Evolutionary conservation across 2,888 invertebrate genomes (phyloP), one percentile per base, ranked within the genome.

Genomic region (Phyllotreta cruciferae): DNA sequence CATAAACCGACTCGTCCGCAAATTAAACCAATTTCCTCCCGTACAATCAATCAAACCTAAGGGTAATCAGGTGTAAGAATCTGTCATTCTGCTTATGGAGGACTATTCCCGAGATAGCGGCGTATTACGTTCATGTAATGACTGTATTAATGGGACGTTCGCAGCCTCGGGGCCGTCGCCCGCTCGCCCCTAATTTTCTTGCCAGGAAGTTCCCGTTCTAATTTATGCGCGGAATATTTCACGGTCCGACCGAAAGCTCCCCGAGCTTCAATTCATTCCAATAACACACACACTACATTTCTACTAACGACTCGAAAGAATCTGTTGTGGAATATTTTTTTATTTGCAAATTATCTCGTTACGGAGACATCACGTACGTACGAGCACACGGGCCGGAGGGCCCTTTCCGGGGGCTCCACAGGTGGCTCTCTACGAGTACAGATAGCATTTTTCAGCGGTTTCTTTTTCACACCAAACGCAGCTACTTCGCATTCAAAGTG

Each of bases 221-320:
- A 80, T 80, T 79, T 80, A 80, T 80, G 80, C 80, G 78, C 77
- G 73, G 75, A 77, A 79, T 79, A 78, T 78, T 79, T 78, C 77
- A 77, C 76, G 78, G 74, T 74, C 74, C 76, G 71, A 71, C 71
- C 73, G 68, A 74, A 24, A 24, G n/a, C 24, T 24, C 24, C 24
- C 24, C 24, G 24, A 24, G 24, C 24, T 24, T 24, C 24, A 24
- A 24, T 24, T 24, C 4, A 24, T 24, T 24, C 24, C 14, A 8
- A 24, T 45, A 24, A 24, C 35, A 49, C 24, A 49, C 7, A 49
- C 34, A 49, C 34, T 13, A 47, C 47, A 47, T 47, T 13, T 47
- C 34, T 14, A 47, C 47, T 6, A 34, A 35, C 34, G 24, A 24
- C 10, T 11, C 78, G 24, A 24, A 24, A 24, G 24, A 24, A 24